These are phyloP conservation scores for Lithophane leautieri DNA, from an alignment of 2,888 invertebrate genomes.

Conservation along the genomic window DNA sequence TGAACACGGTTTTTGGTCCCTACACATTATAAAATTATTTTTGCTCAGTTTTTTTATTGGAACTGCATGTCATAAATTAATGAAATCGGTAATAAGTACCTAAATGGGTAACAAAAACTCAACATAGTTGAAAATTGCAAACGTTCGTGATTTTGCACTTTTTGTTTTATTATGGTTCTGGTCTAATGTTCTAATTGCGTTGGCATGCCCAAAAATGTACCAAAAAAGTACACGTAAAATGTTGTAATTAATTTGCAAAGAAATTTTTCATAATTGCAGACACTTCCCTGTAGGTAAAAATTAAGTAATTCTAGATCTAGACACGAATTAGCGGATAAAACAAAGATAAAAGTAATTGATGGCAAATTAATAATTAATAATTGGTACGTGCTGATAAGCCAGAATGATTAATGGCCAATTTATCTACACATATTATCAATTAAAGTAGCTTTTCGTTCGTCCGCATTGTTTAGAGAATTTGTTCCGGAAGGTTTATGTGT, in stretches of 20 bases:
- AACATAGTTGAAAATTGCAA: constrained; percentile 2
- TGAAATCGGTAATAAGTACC: background rate
- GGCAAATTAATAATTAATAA: constrained; percentile 18
- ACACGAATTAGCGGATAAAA: constrained; percentile 17
- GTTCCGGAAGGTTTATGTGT: too few species aligned
- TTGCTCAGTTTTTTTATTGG: background rate
- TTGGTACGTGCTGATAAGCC: constrained; percentile 34
- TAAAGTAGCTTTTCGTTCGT: too few species aligned
- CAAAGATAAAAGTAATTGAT: constrained; percentile 40
- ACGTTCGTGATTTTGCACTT: constrained; percentile 18
- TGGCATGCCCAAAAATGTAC: background rate
- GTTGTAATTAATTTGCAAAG: constrained; percentile 6
- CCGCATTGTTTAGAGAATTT: too few species aligned
- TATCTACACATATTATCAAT: too few species aligned
- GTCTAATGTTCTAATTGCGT: constrained; percentile 10
- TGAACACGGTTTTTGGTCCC: background rate
- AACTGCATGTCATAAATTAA: background rate
- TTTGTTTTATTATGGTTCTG: background rate
- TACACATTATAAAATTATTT: background rate
- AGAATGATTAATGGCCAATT: background rate
- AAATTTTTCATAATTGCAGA: constrained; percentile 7
- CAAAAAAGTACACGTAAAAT: background rate
- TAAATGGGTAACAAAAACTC: background rate
- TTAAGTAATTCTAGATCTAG: constrained; percentile 24
- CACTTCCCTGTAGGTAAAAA: background rate